These are phyloP conservation scores for Cyclura pinguis DNA, from an alignment of 2,797 vertebrate genomes.

Conservation along the genomic window DNA sequence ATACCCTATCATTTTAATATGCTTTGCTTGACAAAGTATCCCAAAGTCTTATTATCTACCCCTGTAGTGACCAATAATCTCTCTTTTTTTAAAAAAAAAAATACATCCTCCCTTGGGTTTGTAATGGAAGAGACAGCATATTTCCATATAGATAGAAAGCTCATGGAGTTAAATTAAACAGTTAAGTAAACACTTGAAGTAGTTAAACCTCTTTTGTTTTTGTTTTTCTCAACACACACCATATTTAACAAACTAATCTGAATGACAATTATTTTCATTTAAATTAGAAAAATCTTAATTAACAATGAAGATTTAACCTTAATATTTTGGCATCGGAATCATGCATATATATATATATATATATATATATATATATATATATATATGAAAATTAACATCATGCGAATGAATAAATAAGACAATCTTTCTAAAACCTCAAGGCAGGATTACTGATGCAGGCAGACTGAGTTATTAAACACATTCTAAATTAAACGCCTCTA, in stretches of 20 bases:
- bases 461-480: conserved; percentile 99
- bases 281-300: conserved; percentile 99
- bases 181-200: conserved; percentile 77
- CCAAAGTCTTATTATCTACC: conserved; percentile 54
- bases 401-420: conserved; percentile 99
- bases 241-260: conserved; percentile 94
- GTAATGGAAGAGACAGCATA: conserved; percentile 75
- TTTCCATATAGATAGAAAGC: conserved; percentile 78
- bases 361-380: neutral
- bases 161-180: conserved; percentile 78
- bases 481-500: conserved; percentile 99
- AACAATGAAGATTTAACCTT: conserved; percentile 99
- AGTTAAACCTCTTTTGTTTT: conserved; percentile 90
- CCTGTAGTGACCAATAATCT: conserved; percentile 67
- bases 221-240: conserved; percentile 89
- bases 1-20: conserved; percentile 9
- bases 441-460: conserved; percentile 99
- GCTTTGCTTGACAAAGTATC: conserved; percentile 13
- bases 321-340: conserved; percentile 91
- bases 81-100: conserved; percentile 32
- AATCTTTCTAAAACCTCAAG: conserved; percentile 98
- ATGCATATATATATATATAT: conserved; percentile 62
- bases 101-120: conserved; percentile 71
- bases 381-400: conserved; percentile 80
- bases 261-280: conserved; percentile 98